Conservation (phyloP, 2,888 invertebrate species). For the Rotaria macrura region DNA sequence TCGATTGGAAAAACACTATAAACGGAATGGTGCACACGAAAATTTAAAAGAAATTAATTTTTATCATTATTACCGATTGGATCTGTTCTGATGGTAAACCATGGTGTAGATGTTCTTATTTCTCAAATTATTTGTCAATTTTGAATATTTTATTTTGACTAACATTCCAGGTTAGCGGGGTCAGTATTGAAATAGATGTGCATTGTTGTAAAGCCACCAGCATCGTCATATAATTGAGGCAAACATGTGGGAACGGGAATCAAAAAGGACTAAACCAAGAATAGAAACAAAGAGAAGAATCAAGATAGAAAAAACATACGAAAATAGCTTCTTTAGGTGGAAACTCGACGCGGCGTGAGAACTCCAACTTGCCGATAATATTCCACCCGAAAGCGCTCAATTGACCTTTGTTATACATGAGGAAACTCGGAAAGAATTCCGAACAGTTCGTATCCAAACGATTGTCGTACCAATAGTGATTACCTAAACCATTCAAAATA, state of each 20-base stretch:
- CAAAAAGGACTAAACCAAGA: neutral
- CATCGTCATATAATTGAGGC: neutral
- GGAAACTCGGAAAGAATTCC: slow-evolving; percentile 40
- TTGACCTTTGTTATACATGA: slow-evolving; percentile 41
- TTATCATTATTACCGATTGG: too few relatives aligned
- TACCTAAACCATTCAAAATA: slow-evolving; percentile 37
- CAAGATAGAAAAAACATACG: too few relatives aligned
- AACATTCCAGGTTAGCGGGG: too few relatives aligned
- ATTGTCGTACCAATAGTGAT: slow-evolving; percentile 42
- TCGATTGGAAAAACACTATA: too few relatives aligned
- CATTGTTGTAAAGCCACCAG: neutral
- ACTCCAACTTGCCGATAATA: neutral
- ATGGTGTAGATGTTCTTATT: too few relatives aligned
- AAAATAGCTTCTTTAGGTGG: neutral
- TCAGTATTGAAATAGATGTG: neutral
- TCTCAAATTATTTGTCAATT: too few relatives aligned
- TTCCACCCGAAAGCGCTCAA: slow-evolving; percentile 43
- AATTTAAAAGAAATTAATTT: too few relatives aligned
- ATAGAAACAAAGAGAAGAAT: neutral
- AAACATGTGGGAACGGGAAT: slow-evolving; percentile 2
- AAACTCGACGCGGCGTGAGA: neutral
- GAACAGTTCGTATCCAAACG: slow-evolving; percentile 39
- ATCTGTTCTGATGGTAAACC: too few relatives aligned
- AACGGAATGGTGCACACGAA: too few relatives aligned
- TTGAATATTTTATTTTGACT: too few relatives aligned